Percentiles rank a stretch among this genome's conserved stretches.
Evolutionary conservation across 2,797 vertebrate genomes (phyloP).

Genomic region (Glossophaga mutica): DNA sequence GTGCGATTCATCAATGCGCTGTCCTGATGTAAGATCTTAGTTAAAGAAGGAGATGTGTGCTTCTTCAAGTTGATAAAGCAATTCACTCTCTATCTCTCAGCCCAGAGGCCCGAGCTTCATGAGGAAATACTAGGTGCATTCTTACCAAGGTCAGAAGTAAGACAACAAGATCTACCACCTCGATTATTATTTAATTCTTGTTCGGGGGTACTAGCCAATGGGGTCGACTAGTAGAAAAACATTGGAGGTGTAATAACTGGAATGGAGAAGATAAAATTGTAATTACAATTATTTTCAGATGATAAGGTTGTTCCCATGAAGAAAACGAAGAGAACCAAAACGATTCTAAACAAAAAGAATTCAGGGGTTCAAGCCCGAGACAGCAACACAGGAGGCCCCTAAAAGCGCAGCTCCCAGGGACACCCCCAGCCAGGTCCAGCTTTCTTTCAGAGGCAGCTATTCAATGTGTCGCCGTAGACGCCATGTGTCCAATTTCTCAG

Average conservation of each 20-base stretch:
- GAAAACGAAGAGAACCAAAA: neutral
- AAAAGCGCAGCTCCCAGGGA: neutral
- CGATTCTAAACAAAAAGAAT: neutral
- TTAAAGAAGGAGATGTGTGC: neutral
- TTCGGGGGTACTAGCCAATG: neutral
- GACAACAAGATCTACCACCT: neutral
- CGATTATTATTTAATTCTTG: neutral
- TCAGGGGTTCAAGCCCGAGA: neutral
- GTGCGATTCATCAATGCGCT: neutral
- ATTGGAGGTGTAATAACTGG: neutral
- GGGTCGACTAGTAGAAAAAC: neutral
- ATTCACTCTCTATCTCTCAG: neutral
- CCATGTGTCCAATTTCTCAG: neutral
- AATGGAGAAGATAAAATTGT: neutral
- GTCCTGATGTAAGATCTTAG: neutral
- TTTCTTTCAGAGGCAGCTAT: too few relatives aligned
- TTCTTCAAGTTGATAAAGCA: neutral
- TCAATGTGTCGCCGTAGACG: too few relatives aligned
- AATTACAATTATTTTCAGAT: neutral
- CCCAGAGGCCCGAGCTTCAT: neutral
- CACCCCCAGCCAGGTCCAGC: too few relatives aligned
- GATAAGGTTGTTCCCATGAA: neutral
- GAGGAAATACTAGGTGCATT: neutral
- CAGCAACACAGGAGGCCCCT: neutral
- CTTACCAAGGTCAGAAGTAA: neutral